Conservation (phyloP, 2,797 vertebrate genomes). For the Leptatherina wallacei region DNA sequence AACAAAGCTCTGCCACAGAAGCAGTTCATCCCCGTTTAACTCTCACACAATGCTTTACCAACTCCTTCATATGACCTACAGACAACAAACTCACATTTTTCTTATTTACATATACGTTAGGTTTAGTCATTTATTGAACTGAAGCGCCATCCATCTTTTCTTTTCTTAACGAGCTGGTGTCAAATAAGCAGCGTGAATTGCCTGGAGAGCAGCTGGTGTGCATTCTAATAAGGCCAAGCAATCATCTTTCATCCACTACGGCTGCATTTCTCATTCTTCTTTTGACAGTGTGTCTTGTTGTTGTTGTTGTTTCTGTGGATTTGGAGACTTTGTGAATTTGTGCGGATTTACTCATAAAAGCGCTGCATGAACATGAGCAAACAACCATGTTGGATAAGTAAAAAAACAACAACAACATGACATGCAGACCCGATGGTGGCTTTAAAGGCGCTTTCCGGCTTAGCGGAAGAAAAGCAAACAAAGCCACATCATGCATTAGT, state of each 20-base stretch:
- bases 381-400: constrained; percentile 31
- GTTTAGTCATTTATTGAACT: constrained; percentile 39
- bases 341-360: constrained; percentile 48
- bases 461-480: constrained; percentile 45
- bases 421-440: constrained; percentile 1
- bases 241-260: constrained; percentile 56
- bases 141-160: constrained; percentile 62
- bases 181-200: constrained; percentile 56
- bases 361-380: constrained; percentile 26
- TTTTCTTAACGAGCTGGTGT: constrained; percentile 67
- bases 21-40: not conserved
- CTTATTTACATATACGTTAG: constrained; percentile 49
- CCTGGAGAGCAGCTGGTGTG: constrained; percentile 71
- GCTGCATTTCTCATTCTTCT: constrained; percentile 51
- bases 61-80: not conserved
- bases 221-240: constrained; percentile 68
- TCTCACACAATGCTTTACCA: not conserved
- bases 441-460: constrained; percentile 26
- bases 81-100: constrained; percentile 11
- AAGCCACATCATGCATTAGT: constrained; percentile 38
- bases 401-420: not conserved
- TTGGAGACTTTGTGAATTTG: constrained; percentile 52
- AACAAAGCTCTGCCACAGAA: constrained; percentile 22
- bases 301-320: constrained; percentile 37
- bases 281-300: constrained; percentile 48